These are phyloP conservation scores for Idaea dimidiata DNA, from an alignment of 2,888 invertebrate species.

Conservation along the genomic window DNA sequence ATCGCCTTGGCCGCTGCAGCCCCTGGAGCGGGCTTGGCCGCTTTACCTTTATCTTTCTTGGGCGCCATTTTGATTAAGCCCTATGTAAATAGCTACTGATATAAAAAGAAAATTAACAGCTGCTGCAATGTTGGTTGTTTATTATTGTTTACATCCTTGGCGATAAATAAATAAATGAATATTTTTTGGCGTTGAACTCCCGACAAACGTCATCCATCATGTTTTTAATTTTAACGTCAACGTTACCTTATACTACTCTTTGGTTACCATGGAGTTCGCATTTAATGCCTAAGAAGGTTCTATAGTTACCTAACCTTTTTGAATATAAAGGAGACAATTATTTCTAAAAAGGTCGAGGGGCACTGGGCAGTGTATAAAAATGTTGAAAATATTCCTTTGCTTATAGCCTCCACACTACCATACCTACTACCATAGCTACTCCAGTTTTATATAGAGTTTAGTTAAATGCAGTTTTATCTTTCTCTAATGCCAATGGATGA, in stretches of 20 bases:
- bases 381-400: background rate
- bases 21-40: conserved; percentile 23
- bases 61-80: conserved; percentile 43
- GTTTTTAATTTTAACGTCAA: too few relatives aligned
- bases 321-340: background rate
- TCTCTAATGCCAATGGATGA: background rate
- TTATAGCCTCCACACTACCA: too few relatives aligned
- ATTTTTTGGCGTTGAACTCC: conserved; percentile 2
- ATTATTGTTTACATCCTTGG: background rate
- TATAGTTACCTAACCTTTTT: background rate
- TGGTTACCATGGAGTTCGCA: too few relatives aligned
- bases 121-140: background rate
- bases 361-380: background rate
- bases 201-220: too few relatives aligned
- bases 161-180: background rate
- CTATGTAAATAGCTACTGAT: background rate
- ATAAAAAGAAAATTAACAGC: conserved; percentile 5
- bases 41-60: conserved; percentile 49
- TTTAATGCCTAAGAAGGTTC: too few relatives aligned
- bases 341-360: background rate
- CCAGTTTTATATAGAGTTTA: too few relatives aligned
- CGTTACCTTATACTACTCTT: too few relatives aligned
- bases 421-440: too few relatives aligned
- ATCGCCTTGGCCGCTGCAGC: conserved; percentile 19
- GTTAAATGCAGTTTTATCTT: background rate